Evolutionary conservation across 2,888 invertebrate species (phyloP).

Genomic region (Eurytoma californica): DNA sequence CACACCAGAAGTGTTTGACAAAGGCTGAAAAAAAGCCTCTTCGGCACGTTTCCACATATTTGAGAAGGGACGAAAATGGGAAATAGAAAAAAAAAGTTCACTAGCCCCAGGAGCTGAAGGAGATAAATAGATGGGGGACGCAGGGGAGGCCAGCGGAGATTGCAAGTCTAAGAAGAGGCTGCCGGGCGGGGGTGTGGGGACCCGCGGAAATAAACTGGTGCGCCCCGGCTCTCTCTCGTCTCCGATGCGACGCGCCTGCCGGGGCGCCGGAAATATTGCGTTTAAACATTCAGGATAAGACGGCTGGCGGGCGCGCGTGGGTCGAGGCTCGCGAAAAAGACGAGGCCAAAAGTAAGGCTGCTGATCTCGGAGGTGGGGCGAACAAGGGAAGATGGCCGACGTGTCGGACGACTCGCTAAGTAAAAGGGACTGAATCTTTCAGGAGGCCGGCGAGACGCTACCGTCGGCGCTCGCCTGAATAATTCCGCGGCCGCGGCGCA

Average conservation of each 20-base stretch:
- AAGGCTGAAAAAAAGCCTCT: background rate
- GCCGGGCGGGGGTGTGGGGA: background rate
- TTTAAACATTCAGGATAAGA: constrained; percentile 54
- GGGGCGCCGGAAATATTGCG: constrained; percentile 52
- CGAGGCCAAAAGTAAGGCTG: too few relatives aligned
- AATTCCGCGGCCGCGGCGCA: background rate
- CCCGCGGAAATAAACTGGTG: constrained; percentile 46
- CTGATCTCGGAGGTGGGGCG: background rate
- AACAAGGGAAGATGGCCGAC: constrained; percentile 1
- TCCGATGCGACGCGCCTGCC: constrained; percentile 40
- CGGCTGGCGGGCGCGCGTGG: constrained; percentile 12
- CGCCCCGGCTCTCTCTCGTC: background rate
- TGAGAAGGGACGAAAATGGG: background rate
- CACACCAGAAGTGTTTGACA: background rate
- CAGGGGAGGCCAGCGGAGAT: constrained; percentile 27
- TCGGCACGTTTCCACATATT: background rate
- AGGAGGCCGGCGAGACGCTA: background rate
- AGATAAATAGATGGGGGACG: constrained; percentile 11
- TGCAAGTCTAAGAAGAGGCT: background rate
- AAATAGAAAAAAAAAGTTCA: background rate
- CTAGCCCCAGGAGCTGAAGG: background rate
- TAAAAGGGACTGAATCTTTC: constrained; percentile 51
- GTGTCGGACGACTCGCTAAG: constrained; percentile 43
- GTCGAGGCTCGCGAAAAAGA: background rate
- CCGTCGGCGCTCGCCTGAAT: constrained; percentile 15